A percentile compares a stretch with the other conserved stretches of the same genome.
phyloP scores from a whole-genome alignment of 2,888 invertebrate species.

The Hypena proboscidalis region DNA sequence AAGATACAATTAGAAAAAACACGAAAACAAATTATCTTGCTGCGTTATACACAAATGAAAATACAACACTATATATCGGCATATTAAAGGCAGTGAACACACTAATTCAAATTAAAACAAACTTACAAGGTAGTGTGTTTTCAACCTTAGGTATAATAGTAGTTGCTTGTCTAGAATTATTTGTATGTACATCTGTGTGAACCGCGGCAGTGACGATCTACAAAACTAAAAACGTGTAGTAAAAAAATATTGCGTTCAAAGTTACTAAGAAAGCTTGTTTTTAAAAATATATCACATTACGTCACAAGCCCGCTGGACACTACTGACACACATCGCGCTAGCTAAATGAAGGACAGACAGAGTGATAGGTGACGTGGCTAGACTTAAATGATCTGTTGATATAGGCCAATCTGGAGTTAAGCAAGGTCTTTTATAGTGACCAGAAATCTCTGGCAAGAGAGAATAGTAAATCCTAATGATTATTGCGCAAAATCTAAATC shows the following conservation, averaged over 20 bases:
- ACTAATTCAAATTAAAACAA: too few species aligned
- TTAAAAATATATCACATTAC: slow-evolving; percentile 43
- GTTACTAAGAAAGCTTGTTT: slow-evolving; percentile 28
- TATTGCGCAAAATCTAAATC: too few species aligned
- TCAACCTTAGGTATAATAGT: too few species aligned
- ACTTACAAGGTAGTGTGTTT: too few species aligned
- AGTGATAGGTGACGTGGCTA: too few species aligned
- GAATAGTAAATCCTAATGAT: too few species aligned
- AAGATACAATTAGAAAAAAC: slow-evolving; percentile 14
- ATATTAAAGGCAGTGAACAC: too few species aligned
- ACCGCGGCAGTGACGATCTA: slow-evolving; percentile 17
- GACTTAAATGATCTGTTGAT: too few species aligned
- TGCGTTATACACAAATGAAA: slow-evolving; percentile 17
- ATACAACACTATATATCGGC: not conserved
- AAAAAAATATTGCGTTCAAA: slow-evolving; percentile 36
- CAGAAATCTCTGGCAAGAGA: too few species aligned
- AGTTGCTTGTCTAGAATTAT: not conserved
- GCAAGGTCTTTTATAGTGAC: too few species aligned
- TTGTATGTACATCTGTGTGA: slow-evolving; percentile 7
- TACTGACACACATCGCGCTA: slow-evolving; percentile 21
- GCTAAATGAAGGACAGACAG: not conserved
- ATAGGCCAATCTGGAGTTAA: too few species aligned
- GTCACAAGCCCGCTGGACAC: slow-evolving; percentile 24
- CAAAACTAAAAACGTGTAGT: slow-evolving; percentile 23
- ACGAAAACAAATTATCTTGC: slow-evolving; percentile 10